phyloP scores from a whole-genome alignment of 2,888 invertebrate species.

The Tenthredo amoena region DNA sequence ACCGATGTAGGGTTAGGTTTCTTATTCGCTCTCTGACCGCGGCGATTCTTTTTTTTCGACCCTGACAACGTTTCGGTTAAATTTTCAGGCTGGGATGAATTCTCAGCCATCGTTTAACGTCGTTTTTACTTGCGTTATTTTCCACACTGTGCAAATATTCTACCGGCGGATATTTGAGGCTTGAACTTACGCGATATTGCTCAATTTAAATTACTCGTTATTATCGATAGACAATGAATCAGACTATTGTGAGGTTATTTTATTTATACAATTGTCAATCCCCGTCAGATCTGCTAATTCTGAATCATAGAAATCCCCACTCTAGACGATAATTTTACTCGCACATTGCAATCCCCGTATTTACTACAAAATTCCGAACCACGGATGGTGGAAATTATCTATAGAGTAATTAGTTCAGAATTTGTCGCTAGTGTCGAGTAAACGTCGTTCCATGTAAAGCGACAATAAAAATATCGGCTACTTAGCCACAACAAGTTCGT shows the following conservation, averaged over 20 bases:
- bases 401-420: too few relatives aligned
- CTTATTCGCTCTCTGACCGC: conserved; percentile 12
- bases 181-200: not conserved
- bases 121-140: not conserved
- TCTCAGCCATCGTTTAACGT: not conserved
- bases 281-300: too few relatives aligned
- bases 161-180: not conserved
- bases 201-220: not conserved
- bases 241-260: not conserved
- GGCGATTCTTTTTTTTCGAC: conserved; percentile 21
- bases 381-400: not conserved
- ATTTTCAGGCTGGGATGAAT: not conserved
- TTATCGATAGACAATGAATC: not conserved
- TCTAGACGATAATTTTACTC: too few relatives aligned
- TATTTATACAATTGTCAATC: not conserved
- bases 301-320: too few relatives aligned
- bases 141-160: not conserved
- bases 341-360: too few relatives aligned
- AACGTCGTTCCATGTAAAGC: not conserved
- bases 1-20: not conserved
- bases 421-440: not conserved
- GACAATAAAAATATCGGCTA: not conserved
- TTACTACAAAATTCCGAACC: too few relatives aligned
- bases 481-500: not conserved
- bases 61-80: not conserved